Base-by-base conservation (phyloP, 2,888 invertebrate species). In the Diploptera punctata region DNA sequence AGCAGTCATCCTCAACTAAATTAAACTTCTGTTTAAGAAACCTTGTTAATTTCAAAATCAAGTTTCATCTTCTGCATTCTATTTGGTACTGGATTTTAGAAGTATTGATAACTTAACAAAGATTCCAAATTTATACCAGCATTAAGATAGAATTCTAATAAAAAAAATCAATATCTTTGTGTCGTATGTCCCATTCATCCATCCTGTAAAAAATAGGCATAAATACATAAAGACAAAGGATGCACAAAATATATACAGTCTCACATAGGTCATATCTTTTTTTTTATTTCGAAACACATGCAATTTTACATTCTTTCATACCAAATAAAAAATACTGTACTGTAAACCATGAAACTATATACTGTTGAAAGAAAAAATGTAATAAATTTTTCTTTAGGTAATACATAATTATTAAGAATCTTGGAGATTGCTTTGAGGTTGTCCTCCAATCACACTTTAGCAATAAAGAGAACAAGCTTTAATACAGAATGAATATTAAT, bases 281-380 rank as follows among this genome's bases (percentile, higher is more conserved):
- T n/a, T n/a, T 57, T 57, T 57, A 57, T 57, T 57, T 57, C n/a
- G n/a, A 57, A 57, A 57, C 54, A 54, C 57, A 57, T 57, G 57
- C 57, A 57, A 57, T 57, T 57, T 57, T 57, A 57, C 57, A 57
- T 31, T 57, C 29, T 29, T 57, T 57, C 29, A 57, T n/a, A 57
- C 57, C 29, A 57, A 57, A 57, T 31, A 57, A 57, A 57, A 47
- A 57, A 57, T 57, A 57, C 29, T 24, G 24, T 24, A 54, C 26
- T 57, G 57, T 57, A 16, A 57, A 57, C 31, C 16, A 57, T 29
- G 21, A 29, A 13, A 57, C 21, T 57, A 57, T 26, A 24, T 57
- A 57, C 26, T 57, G 29, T 57, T 29, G 33, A 57, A 57, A 57
- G 31, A n/a, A 57, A 57, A 31, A n/a, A 3, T 24, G 5, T n/a